These are phyloP conservation scores for Drosophila miranda DNA, from an alignment of 1,140 invertebrate species.

Conservation along the genomic window DNA sequence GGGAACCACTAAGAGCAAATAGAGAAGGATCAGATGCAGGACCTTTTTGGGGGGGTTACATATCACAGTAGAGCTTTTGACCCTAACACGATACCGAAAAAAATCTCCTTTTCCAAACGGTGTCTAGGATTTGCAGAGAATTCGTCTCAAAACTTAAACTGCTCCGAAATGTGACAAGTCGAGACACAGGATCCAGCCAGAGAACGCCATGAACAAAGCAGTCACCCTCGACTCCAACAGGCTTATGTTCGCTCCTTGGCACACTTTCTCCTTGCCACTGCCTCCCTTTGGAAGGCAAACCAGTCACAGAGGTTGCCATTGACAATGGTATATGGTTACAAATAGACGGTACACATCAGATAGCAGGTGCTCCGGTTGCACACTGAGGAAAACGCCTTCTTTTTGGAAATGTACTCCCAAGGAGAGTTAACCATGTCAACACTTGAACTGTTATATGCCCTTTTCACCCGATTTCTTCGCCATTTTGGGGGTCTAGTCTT, in stretches of 20 bases:
- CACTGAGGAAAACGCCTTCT: not conserved
- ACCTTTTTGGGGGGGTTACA: not conserved
- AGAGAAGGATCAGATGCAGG: too few species aligned
- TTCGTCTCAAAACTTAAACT: constrained; percentile 27
- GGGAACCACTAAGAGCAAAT: not conserved
- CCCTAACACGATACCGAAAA: constrained; percentile 39
- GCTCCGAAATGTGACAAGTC: constrained; percentile 20
- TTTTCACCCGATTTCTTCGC: too few species aligned
- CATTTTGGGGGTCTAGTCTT: too few species aligned
- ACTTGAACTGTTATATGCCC: too few species aligned
- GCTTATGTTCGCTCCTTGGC: constrained; percentile 24
- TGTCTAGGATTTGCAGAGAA: constrained; percentile 5
- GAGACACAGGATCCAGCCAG: constrained; percentile 5
- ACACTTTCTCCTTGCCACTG: not conserved
- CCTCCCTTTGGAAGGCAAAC: constrained; percentile 18
- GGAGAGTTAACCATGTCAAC: too few species aligned
- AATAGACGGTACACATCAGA: not conserved
- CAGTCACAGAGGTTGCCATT: constrained; percentile 37
- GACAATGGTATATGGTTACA: constrained; percentile 47
- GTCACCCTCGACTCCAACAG: constrained; percentile 1
- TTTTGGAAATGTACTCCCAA: too few species aligned
- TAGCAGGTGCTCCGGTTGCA: not conserved
- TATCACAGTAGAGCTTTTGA: constrained; percentile 29
- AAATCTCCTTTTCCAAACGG: constrained; percentile 9
- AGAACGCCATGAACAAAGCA: not conserved